These are phyloP conservation scores for Cercocebus atys DNA, from an alignment of 2,113 vertebrate genomes.

Conservation along the genomic window DNA sequence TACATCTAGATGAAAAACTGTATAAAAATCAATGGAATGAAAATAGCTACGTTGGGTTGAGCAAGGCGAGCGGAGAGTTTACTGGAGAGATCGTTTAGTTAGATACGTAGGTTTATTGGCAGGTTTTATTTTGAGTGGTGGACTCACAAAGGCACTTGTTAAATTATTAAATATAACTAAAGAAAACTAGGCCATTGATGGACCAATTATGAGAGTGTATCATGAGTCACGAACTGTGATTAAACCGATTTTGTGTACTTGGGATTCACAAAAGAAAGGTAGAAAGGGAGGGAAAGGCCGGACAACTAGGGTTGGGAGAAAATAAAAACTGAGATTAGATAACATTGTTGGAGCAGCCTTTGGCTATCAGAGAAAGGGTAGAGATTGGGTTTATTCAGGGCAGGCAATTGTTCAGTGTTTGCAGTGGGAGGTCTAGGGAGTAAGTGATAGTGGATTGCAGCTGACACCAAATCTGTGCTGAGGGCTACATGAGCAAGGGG, in stretches of 20 bases:
- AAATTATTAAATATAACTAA: not conserved
- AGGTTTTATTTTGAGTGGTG: not conserved
- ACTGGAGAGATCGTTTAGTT: not conserved
- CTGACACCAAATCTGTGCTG: not conserved
- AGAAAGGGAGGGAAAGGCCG: not conserved
- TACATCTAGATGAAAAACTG: not conserved
- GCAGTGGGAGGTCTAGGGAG: not conserved
- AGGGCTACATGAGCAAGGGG: not conserved
- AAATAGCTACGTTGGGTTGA: not conserved
- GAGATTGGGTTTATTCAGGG: not conserved
- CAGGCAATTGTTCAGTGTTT: not conserved
- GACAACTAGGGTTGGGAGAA: not conserved
- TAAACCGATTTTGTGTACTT: not conserved
- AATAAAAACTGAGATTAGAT: slow-evolving; percentile 31
- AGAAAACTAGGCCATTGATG: not conserved
- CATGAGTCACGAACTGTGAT: not conserved
- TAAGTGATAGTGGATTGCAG: not conserved
- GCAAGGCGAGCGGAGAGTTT: not conserved
- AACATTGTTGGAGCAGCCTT: not conserved
- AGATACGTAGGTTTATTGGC: not conserved
- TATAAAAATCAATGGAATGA: not conserved
- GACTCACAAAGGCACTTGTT: not conserved
- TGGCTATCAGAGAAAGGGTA: not conserved
- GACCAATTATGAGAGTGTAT: not conserved
- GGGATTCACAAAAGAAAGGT: slow-evolving; percentile 2